A percentile compares a stretch with the other conserved stretches of the same genome.
Evolutionary conservation across 1,140 invertebrate genomes (phyloP).

Genomic region (Bombus huntii): DNA sequence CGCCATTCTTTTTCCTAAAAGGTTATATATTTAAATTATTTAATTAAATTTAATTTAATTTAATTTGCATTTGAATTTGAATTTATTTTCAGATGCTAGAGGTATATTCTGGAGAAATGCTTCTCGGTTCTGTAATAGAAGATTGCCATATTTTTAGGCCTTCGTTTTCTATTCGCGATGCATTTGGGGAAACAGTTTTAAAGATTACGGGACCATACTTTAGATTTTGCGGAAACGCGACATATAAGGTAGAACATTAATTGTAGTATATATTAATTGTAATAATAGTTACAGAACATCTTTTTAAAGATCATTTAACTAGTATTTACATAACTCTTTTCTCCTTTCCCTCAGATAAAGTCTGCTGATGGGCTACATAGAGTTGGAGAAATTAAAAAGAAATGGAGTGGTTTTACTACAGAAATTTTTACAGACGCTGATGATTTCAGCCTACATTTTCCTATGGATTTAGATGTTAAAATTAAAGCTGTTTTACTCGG

Average conservation of each 20-base stretch:
- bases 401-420: constrained; percentile 88
- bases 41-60: not conserved
- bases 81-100: constrained; percentile 59
- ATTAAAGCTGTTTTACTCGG: constrained; percentile 92
- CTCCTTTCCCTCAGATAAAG: constrained; percentile 82
- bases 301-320: not conserved
- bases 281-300: not conserved
- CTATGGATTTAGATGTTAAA: constrained; percentile 90
- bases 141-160: constrained; percentile 92
- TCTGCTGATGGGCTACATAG: constrained; percentile 85
- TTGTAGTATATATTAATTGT: not conserved
- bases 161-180: constrained; percentile 91
- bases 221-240: constrained; percentile 90
- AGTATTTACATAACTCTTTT: not conserved
- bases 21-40: not conserved
- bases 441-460: constrained; percentile 91
- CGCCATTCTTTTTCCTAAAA: not conserved
- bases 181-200: constrained; percentile 89
- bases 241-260: constrained; percentile 83
- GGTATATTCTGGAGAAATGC: constrained; percentile 81
- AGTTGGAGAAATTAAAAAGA: constrained; percentile 90
- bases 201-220: constrained; percentile 93
- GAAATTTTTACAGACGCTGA: constrained; percentile 90
- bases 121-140: constrained; percentile 91
- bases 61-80: not conserved